Evolutionary conservation across 2,888 invertebrate genomes (phyloP), one percentile per base, ranked within the genome.

Genomic region (Strigamia maritima): DNA sequence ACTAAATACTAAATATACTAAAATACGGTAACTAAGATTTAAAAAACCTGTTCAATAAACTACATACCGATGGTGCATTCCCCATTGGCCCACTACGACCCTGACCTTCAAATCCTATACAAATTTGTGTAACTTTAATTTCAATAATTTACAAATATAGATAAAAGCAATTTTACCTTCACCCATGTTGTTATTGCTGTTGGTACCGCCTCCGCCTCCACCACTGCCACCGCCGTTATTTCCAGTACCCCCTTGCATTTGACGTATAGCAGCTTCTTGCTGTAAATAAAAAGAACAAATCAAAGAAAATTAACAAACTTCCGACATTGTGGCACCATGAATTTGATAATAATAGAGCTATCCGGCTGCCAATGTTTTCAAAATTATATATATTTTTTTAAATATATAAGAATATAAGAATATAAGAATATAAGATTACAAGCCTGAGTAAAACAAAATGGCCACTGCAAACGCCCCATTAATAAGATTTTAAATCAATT

Each of bases 191-290:
- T 19, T 76, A 40, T 60, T 31, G 16, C 78, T 35, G 49, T 31
- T 35, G 65, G 35, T 35, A 8, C 78, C 65, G 12, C 79, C 79
- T 31, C 60, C 70, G 4, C 24, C 75, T n/a, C 77, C 79, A 3
- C 54, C 54, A 22, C 54, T 19, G 54, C 54, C 54, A 3, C 54
- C 44, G n/a, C 44, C 16, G 19, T 14, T 19, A 70, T 14, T 28
- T 19, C 70, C 75, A 6, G 75, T n/a, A 22, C 79, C 78, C 24
- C 65, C n/a, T n/a, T n/a, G 76, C 75, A 80, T 80, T 74, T 80
- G 80, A 8, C 79, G 76, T 24, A 81, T 75, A 26, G 81, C 81
- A 26, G 79, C 80, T 70, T 81, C 81, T 80, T 81, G 80, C 81
- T 81, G n/a, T 49, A 74, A n/a, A 75, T 2, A 70, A 24, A 40